phyloP scores from a whole-genome alignment of 1,140 invertebrate species.

The Hesperophylax magnus region DNA sequence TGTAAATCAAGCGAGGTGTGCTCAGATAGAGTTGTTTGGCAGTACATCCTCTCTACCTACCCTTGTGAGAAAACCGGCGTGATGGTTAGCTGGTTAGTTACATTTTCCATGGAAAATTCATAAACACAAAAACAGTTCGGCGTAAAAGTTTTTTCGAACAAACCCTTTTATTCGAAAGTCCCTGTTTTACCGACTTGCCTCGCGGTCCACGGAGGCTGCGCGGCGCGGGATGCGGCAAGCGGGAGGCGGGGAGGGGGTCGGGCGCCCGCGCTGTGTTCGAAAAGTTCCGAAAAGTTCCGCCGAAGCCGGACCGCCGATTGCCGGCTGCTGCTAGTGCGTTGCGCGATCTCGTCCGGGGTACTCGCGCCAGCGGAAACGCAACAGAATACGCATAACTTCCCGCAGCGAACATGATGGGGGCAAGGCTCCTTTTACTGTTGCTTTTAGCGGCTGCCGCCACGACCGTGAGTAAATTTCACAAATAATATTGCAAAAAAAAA shows the following conservation, averaged over 20 bases:
- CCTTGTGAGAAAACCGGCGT: too few species aligned
- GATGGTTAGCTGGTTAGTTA: too few species aligned
- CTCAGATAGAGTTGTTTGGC: too few species aligned
- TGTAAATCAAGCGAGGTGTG: too few species aligned
- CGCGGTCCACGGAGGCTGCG: not conserved
- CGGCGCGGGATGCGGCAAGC: not conserved
- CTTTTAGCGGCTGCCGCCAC: constrained; percentile 15
- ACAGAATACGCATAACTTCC: constrained; percentile 14
- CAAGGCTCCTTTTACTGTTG: constrained; percentile 12
- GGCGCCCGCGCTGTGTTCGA: constrained; percentile 7
- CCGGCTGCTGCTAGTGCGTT: constrained; percentile 14
- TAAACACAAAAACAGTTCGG: too few species aligned
- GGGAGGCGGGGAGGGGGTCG: not conserved
- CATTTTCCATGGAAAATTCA: too few species aligned
- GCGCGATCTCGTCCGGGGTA: constrained; percentile 21
- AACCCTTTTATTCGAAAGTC: not conserved
- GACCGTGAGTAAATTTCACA: constrained; percentile 13
- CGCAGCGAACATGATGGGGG: constrained; percentile 6
- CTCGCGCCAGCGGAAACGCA: constrained; percentile 24
- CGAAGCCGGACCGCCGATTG: not conserved
- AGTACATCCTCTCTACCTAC: too few species aligned
- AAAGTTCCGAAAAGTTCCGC: constrained; percentile 32
- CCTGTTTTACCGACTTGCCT: constrained; percentile 5
- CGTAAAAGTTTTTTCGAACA: not conserved
- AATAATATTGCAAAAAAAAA: not conserved